phyloP scores from a whole-genome alignment of 2,113 vertebrate genomes.

The Protobothrops mucrosquamatus region DNA sequence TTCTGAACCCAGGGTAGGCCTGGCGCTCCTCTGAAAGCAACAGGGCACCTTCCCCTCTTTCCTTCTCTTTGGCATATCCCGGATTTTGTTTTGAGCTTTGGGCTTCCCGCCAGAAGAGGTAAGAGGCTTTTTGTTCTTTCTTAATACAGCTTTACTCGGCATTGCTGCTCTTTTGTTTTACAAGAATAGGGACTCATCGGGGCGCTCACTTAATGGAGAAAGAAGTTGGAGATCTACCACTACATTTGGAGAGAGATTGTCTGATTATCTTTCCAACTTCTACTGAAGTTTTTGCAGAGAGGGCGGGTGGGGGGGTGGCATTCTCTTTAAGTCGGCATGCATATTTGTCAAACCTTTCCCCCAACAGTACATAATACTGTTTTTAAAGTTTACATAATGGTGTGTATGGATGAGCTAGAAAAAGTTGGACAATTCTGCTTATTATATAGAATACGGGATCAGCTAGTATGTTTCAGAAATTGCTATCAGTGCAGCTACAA shows the following conservation, averaged over 20 bases:
- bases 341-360: slow-evolving; percentile 36
- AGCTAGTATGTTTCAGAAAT: neutral
- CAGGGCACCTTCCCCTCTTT: slow-evolving; percentile 46
- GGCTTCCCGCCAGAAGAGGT: slow-evolving; percentile 63
- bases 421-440: neutral
- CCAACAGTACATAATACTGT: neutral
- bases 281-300: slow-evolving; percentile 31
- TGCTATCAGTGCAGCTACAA: neutral
- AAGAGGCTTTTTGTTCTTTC: slow-evolving; percentile 40
- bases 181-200: slow-evolving; percentile 1
- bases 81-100: slow-evolving; percentile 19
- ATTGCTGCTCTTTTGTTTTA: neutral
- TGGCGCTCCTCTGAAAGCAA: slow-evolving; percentile 64
- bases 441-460: neutral
- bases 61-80: slow-evolving; percentile 52
- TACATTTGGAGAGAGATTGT: neutral
- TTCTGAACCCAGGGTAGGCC: slow-evolving; percentile 74
- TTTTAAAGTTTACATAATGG: neutral
- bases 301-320: slow-evolving; percentile 13
- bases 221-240: slow-evolving; percentile 6
- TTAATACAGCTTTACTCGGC: neutral
- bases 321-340: neutral
- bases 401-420: neutral
- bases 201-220: neutral
- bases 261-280: slow-evolving; percentile 48